These are phyloP conservation scores for Dorcus hopei DNA, from an alignment of 2,888 invertebrate species.

Conservation along the genomic window DNA sequence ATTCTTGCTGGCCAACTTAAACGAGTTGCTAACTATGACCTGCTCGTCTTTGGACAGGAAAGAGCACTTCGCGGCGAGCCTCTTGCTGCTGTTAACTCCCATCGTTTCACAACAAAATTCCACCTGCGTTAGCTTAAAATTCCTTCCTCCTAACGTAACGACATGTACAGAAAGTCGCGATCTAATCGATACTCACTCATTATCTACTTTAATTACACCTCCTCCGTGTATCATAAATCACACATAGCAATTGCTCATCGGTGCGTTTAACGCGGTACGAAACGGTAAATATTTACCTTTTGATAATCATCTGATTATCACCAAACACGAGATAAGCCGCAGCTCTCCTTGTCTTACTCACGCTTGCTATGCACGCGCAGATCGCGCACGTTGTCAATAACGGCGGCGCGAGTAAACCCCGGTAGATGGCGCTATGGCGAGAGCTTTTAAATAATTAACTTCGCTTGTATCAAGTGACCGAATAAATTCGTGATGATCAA, in stretches of 20 bases:
- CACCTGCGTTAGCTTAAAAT: background rate
- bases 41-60: slow-evolving; percentile 63
- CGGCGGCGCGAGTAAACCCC: too few relatives aligned
- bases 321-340: background rate
- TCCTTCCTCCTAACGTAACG: background rate
- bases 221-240: slow-evolving; percentile 9
- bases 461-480: too few relatives aligned
- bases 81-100: slow-evolving; percentile 60
- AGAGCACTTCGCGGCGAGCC: slow-evolving; percentile 63
- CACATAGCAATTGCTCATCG: slow-evolving; percentile 2
- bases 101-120: slow-evolving; percentile 26
- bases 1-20: slow-evolving; percentile 62
- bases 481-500: too few relatives aligned
- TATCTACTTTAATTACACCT: slow-evolving; percentile 6
- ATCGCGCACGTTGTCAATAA: too few relatives aligned
- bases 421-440: too few relatives aligned
- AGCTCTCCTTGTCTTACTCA: too few relatives aligned
- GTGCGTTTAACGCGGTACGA: slow-evolving; percentile 5
- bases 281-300: slow-evolving; percentile 24
- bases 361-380: too few relatives aligned
- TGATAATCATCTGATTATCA: slow-evolving; percentile 18
- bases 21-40: slow-evolving; percentile 60
- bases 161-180: background rate
- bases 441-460: too few relatives aligned
- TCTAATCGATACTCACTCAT: slow-evolving; percentile 14